Percentiles rank a stretch among this genome's conserved stretches.
These are phyloP conservation scores for Saccopteryx bilineata DNA, from an alignment of 2,113 vertebrate genomes.

Conservation along the genomic window DNA sequence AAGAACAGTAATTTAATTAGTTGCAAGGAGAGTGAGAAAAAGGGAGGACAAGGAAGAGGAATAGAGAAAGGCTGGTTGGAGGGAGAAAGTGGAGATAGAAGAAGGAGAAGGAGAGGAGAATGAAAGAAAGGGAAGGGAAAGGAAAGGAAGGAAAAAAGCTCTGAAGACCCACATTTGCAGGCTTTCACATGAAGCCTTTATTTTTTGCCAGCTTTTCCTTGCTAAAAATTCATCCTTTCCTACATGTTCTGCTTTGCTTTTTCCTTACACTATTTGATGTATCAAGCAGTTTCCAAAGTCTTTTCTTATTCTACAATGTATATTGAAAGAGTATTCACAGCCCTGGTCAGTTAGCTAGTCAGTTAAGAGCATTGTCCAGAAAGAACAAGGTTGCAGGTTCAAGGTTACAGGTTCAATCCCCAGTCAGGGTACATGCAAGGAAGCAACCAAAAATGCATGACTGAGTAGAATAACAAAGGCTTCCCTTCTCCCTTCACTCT, in stretches of 20 bases:
- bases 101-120: not conserved
- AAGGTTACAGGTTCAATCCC: no score
- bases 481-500: no score
- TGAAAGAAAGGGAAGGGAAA: no score
- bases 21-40: not conserved
- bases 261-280: not conserved
- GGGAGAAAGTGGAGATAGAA: not conserved
- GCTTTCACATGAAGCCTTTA: not conserved
- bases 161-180: not conserved
- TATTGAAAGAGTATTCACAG: not conserved
- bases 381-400: no score
- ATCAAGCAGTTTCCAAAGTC: not conserved
- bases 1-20: not conserved
- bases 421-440: no score
- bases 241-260: not conserved
- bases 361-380: no score
- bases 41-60: not conserved
- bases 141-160: no score
- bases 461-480: no score
- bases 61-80: rapidly evolving
- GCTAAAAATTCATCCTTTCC: not conserved
- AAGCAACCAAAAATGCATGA: no score
- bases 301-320: not conserved
- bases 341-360: no score
- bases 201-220: not conserved